Evolutionary conservation across 1,140 invertebrate genomes (phyloP).

Genomic region (Brachionus rotundiformis): DNA sequence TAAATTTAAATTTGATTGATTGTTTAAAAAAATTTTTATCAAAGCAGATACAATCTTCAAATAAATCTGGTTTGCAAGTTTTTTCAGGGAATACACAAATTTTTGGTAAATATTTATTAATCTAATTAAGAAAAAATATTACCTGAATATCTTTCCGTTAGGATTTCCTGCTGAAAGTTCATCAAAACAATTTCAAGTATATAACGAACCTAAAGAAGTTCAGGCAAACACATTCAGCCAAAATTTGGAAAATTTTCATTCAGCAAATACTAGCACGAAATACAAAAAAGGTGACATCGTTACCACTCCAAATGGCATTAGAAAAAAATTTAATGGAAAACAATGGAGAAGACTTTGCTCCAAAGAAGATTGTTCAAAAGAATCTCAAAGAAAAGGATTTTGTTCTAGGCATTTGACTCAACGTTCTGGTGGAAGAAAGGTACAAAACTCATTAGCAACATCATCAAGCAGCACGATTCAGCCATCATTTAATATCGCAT

Average conservation of each 20-base stretch:
- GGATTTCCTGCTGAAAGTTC: background rate
- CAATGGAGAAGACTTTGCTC: conserved; percentile 95
- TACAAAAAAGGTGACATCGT: conserved; percentile 84
- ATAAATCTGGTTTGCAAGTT: conserved; percentile 1
- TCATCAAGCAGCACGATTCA: background rate
- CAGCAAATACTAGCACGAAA: conserved; percentile 31
- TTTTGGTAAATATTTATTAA: background rate
- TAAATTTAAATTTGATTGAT: background rate
- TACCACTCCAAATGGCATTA: conserved; percentile 87
- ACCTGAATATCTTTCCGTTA: too few species aligned
- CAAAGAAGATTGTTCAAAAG: conserved; percentile 92
- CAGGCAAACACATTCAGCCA: background rate
- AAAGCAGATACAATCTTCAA: background rate
- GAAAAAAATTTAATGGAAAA: conserved; percentile 99
- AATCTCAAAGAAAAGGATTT: conserved; percentile 90
- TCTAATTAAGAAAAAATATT: background rate
- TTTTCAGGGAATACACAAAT: conserved; percentile 10
- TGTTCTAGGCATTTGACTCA: conserved; percentile 92
- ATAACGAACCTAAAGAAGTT: background rate
- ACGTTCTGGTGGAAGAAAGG: conserved; percentile 69
- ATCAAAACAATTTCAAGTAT: background rate
- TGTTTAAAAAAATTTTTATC: background rate
- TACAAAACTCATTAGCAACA: background rate
- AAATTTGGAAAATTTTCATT: background rate
- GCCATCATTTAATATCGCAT: background rate